phyloP scores from a whole-genome alignment of 2,113 vertebrate genomes.

The Pseudopipra pipra region DNA sequence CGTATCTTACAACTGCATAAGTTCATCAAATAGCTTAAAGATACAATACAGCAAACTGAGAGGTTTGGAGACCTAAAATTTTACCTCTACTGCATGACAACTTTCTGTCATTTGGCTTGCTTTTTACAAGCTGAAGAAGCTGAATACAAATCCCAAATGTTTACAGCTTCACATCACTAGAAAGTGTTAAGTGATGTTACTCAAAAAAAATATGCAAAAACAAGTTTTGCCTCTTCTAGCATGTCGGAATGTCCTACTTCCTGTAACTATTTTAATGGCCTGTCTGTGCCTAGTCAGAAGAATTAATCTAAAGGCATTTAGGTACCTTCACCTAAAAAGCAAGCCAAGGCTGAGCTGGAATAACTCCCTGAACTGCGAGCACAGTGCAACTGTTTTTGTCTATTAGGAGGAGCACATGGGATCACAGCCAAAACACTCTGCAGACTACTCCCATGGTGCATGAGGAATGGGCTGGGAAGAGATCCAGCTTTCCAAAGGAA shows the following conservation, averaged over 20 bases:
- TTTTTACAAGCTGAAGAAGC: background rate
- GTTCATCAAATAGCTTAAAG: background rate
- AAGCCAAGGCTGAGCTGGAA: background rate
- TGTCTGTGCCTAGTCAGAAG: background rate
- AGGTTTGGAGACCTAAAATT: background rate
- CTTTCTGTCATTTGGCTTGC: background rate
- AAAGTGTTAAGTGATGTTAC: background rate
- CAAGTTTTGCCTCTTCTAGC: background rate
- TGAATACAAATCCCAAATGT: background rate
- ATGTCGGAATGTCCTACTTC: background rate
- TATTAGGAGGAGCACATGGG: background rate
- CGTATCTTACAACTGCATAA: background rate
- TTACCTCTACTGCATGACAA: background rate
- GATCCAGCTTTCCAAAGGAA: background rate
- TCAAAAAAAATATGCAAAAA: background rate
- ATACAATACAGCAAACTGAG: background rate
- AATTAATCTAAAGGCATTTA: background rate
- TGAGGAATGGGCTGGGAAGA: background rate
- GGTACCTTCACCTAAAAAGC: background rate
- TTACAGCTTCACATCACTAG: background rate
- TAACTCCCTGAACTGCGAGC: background rate
- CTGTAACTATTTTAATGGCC: background rate
- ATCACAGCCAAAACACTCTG: background rate
- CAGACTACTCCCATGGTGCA: background rate
- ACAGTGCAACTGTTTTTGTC: background rate